Base-by-base conservation (phyloP, 2,113 vertebrate species). In the Crotalus tigris region DNA sequence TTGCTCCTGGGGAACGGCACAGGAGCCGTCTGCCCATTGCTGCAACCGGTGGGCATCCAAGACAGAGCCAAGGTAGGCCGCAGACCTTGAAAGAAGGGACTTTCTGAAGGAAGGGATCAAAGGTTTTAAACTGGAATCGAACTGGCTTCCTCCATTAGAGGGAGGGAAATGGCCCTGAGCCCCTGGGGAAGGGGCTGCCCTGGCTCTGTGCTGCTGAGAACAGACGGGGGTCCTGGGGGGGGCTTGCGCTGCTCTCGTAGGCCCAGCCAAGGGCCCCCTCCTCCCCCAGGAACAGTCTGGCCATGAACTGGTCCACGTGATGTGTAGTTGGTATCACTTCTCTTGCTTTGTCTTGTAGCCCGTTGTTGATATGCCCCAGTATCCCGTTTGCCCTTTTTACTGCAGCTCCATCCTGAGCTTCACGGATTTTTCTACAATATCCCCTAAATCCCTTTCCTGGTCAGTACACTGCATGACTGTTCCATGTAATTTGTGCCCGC, bases 391-490 rank as follows among this genome's bases (percentile, higher is more conserved):
- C 96, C 96, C 95, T 96, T 97, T 96, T 97, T 95, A 96, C 97
- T 96, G 96, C 96, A 96, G 96, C 97, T 96, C 96, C 94, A 94
- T 95, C 94, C 96, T 97, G 96, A 95, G 96, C 96, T 96, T 95
- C 95, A 95, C 92, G 96, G 95, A 96, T 96, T 96, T 96, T 96
- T 94, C 97, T 95, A 88, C 95, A 94, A 92, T 93, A 94, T 54
- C 92, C 95, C 94, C 96, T 96, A 93, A 96, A 93, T 92, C 95
- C 90, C 96, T 89, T 95, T 95, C 95, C 96, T 61, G 96, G 95
- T 95, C 96, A 94, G 94, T 94, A 95, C 91, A 17, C 96, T 95
- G 94, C 96, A 95, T 95, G 95, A 93, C 96, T 96, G 93, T 97
- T 96, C 95, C 91, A 8, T 92, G 94, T 92, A 93, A 93, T 97